Evolutionary conservation across 2,888 invertebrate species (phyloP).

Genomic region (Anoncus sp.): DNA sequence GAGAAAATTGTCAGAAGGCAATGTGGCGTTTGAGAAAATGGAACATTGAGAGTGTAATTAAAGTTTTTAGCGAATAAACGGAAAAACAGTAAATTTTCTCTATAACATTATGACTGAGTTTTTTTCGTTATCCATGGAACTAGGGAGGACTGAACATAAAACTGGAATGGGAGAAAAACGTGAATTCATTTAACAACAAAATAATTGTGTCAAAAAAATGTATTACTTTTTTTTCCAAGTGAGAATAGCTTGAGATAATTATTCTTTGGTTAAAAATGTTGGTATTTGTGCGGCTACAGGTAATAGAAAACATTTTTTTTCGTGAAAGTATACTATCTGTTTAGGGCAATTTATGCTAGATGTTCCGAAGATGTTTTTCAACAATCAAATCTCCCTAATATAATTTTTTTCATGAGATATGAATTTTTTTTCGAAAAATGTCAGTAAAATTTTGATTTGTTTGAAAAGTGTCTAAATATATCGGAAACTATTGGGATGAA

Average conservation of each 20-base stretch:
- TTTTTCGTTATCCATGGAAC: background rate
- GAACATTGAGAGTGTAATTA: constrained; percentile 11
- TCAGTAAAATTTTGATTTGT: too few relatives aligned
- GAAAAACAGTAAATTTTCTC: background rate
- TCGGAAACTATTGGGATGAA: too few relatives aligned
- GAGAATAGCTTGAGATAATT: background rate
- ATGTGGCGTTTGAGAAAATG: constrained; percentile 24
- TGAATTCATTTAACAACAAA: background rate
- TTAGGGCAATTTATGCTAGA: too few relatives aligned
- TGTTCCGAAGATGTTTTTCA: too few relatives aligned
- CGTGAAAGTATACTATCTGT: too few relatives aligned
- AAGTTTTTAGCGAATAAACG: background rate
- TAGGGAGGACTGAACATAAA: too few relatives aligned
- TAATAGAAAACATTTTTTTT: too few relatives aligned
- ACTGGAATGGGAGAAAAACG: background rate
- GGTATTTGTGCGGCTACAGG: too few relatives aligned
- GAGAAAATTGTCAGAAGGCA: constrained; percentile 61
- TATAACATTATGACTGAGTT: background rate
- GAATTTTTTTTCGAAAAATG: background rate
- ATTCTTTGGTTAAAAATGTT: too few relatives aligned
- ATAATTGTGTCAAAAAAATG: background rate
- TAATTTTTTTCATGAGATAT: background rate
- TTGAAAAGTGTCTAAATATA: too few relatives aligned
- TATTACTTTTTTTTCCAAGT: background rate
- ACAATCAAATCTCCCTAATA: too few relatives aligned